A percentile compares a stretch with the other conserved stretches of the same genome.
These are phyloP conservation scores for Delphinus delphis DNA, from an alignment of 2,113 vertebrate species.

Conservation along the genomic window DNA sequence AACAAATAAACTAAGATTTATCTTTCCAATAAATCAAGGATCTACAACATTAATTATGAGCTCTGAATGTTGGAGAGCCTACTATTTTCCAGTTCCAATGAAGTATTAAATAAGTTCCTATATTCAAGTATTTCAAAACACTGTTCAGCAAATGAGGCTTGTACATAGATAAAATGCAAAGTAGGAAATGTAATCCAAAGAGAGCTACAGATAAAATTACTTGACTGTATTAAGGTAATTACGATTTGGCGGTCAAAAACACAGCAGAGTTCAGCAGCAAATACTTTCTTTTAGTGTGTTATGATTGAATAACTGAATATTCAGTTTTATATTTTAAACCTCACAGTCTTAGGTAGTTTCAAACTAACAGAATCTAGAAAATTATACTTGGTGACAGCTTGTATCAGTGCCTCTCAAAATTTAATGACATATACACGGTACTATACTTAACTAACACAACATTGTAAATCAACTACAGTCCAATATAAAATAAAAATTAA, in stretches of 20 bases:
- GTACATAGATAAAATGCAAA: not conserved
- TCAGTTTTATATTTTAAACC: not conserved
- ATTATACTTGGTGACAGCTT: not conserved
- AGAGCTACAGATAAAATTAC: not conserved
- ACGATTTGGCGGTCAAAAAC: not conserved
- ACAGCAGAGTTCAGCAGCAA: not conserved
- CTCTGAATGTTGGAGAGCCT: not conserved
- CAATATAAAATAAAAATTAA: not conserved
- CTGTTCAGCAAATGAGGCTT: not conserved
- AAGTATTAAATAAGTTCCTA: not conserved
- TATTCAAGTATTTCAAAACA: not conserved
- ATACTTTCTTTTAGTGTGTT: not conserved
- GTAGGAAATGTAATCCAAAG: not conserved
- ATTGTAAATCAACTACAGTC: not conserved
- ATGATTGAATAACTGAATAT: not conserved
- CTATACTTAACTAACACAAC: not conserved
- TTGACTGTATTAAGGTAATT: not conserved
- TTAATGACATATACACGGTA: not conserved
- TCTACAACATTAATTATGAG: not conserved
- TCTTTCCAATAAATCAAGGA: not conserved
- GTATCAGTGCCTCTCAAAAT: not conserved
- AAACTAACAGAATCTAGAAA: constrained; percentile 11
- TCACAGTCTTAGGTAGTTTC: not conserved
- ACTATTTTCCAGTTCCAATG: not conserved
- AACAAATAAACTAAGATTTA: not conserved